Base-by-base conservation (phyloP, 2,888 invertebrate genomes). In the Brenthis hecate region DNA sequence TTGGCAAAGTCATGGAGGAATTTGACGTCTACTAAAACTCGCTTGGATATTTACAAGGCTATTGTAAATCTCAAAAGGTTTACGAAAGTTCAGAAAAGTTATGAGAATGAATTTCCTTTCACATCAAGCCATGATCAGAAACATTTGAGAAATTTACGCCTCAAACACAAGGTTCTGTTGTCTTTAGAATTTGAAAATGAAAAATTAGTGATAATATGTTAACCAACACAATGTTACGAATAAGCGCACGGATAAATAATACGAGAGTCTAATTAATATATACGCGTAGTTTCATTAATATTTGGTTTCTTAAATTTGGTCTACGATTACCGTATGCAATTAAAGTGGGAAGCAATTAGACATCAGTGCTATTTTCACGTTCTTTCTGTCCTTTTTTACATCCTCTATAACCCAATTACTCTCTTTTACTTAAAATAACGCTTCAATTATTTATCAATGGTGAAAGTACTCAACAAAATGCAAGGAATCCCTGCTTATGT, bases 191-290 rank as follows among this genome's bases (percentile, higher is more conserved):
- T 70, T 70, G 67, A 83, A 81, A 84, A 83, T 70, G 67, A 83
- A 81, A 84, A 83, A 80, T 78, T 80, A 85, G 78, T 47, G 58
- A 43, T 3, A 43, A 43, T 43, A 43, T 8, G 36, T 43, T 43
- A 43, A 58, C 8, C 8, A 11, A 50, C 13, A 32, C 28, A 16
- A 28, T 28, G 13, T 50, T 23, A 6, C n/a, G 16, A 13, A n/a
- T 28, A 32, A 11, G 11, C 16, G 2, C 50, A 28, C n/a, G 1
- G 13, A 28, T 8, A 43, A 43, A 43, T 43, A 11, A 11, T 6
- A 36, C 6, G 6, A 6, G 6, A 36, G 6, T 6, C 6, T 36
- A 36, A 6, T 6, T 6, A 36, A 36, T 36, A 36, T 36, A 36
- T 6, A 1, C 6, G 36, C 6, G 3, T 28, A n/a, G 6, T 36